These are phyloP conservation scores for Drosophila ohnishii DNA, from an alignment of 1,140 invertebrate species.

Conservation along the genomic window DNA sequence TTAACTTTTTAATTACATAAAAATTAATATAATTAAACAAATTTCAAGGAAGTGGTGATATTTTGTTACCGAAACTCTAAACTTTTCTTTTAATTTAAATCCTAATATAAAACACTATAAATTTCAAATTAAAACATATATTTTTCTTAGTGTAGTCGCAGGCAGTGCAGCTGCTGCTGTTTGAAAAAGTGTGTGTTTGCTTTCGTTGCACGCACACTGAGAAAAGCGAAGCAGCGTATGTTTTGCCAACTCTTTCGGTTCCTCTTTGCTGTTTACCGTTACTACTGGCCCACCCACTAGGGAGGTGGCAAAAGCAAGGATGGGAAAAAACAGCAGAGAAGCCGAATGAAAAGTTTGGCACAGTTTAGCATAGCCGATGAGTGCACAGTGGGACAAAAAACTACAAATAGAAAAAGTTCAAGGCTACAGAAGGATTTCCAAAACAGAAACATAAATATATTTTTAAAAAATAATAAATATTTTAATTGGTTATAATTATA, in stretches of 20 bases:
- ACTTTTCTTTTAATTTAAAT: not conserved
- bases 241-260: constrained; percentile 67
- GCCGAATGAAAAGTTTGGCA: constrained; percentile 13
- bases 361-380: constrained; percentile 23
- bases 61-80: too few species aligned
- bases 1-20: too few species aligned
- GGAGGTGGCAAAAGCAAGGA: not conserved
- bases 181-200: constrained; percentile 58
- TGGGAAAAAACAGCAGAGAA: not conserved
- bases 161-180: constrained; percentile 23
- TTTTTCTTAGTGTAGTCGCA: constrained; percentile 3
- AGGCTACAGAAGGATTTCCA: not conserved
- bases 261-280: constrained; percentile 55
- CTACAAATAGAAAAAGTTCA: not conserved
- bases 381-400: constrained; percentile 15
- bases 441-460: not conserved
- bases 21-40: too few species aligned
- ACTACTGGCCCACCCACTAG: constrained; percentile 30
- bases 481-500: too few species aligned
- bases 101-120: too few species aligned
- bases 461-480: too few species aligned
- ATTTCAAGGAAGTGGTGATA: too few species aligned
- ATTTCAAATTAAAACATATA: too few species aligned
- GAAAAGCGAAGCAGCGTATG: constrained; percentile 50
- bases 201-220: constrained; percentile 19